phyloP scores from a whole-genome alignment of 2,113 vertebrate genomes.

The Scortum barcoo region DNA sequence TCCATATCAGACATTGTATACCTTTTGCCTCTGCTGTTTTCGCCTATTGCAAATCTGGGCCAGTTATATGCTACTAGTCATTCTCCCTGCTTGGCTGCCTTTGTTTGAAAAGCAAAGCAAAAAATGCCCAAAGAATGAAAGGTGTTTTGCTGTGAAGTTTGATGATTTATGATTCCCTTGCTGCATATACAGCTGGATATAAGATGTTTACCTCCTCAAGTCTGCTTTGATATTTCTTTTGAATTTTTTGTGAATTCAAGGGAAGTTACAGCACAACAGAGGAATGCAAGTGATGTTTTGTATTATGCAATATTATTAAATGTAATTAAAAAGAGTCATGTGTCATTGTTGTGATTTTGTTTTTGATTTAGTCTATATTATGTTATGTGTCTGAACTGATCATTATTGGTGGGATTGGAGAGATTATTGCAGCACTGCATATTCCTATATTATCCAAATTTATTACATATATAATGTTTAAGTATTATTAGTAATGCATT shows the following conservation, averaged over 20 bases:
- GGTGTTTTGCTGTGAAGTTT: slow-evolving; percentile 33
- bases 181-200: slow-evolving; percentile 23
- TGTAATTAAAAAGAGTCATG: slow-evolving; percentile 38
- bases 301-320: slow-evolving; percentile 61
- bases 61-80: slow-evolving; percentile 76
- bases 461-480: background rate
- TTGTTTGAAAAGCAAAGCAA: slow-evolving; percentile 48
- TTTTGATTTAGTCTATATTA: background rate
- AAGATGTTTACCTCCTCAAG: slow-evolving; percentile 16
- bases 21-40: slow-evolving; percentile 78
- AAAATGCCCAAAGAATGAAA: slow-evolving; percentile 38
- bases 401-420: background rate
- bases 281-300: slow-evolving; percentile 60
- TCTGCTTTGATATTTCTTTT: slow-evolving; percentile 42
- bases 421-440: background rate
- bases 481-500: background rate
- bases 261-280: slow-evolving; percentile 27
- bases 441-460: too few relatives aligned
- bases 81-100: slow-evolving; percentile 68
- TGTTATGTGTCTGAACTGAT: background rate
- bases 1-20: slow-evolving; percentile 79
- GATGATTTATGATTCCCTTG: slow-evolving; percentile 46
- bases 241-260: slow-evolving; percentile 30
- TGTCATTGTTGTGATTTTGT: slow-evolving; percentile 1
- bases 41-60: slow-evolving; percentile 78